Evolutionary conservation across 2,797 vertebrate species (phyloP).

Genomic region (Antennarius maculatus): DNA sequence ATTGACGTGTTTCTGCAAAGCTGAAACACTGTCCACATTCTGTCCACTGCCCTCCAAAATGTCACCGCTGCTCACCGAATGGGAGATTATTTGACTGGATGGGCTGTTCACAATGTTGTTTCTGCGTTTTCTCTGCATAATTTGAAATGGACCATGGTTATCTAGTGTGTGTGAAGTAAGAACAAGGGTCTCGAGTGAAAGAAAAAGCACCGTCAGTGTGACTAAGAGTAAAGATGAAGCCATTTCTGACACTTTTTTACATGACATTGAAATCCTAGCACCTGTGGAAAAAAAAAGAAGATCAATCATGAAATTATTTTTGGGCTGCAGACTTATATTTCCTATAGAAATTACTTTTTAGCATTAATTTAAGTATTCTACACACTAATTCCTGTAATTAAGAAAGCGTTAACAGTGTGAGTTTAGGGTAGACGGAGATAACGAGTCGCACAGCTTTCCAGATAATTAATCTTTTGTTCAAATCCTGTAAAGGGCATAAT

Average conservation of each 20-base stretch:
- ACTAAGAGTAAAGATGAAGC: constrained; percentile 43
- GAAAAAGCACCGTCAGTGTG: constrained; percentile 26
- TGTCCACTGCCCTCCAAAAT: constrained; percentile 49
- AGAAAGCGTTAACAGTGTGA: constrained; percentile 6
- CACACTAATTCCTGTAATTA: background rate
- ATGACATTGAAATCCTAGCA: constrained; percentile 15
- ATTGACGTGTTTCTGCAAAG: constrained; percentile 20
- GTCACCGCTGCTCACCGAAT: constrained; percentile 15
- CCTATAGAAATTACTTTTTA: background rate
- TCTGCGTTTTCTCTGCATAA: constrained; percentile 4
- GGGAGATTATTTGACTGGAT: constrained; percentile 7
- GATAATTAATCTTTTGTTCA: constrained; percentile 23
- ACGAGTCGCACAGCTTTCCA: constrained; percentile 15
- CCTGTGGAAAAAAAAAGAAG: constrained; percentile 39
- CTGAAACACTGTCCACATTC: constrained; percentile 1
- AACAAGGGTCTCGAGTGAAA: constrained; percentile 49
- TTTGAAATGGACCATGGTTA: constrained; percentile 8
- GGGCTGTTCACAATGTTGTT: constrained; percentile 8
- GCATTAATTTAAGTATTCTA: background rate
- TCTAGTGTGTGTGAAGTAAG: constrained; percentile 35
- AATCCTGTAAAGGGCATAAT: constrained; percentile 46
- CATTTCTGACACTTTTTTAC: constrained; percentile 45
- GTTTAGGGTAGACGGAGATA: constrained; percentile 4
- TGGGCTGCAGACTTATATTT: background rate
- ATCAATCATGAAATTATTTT: background rate